Percentiles rank a stretch among this genome's conserved stretches.
Evolutionary conservation across 2,113 vertebrate species (phyloP).

Genomic region (Phaetusa simplex): DNA sequence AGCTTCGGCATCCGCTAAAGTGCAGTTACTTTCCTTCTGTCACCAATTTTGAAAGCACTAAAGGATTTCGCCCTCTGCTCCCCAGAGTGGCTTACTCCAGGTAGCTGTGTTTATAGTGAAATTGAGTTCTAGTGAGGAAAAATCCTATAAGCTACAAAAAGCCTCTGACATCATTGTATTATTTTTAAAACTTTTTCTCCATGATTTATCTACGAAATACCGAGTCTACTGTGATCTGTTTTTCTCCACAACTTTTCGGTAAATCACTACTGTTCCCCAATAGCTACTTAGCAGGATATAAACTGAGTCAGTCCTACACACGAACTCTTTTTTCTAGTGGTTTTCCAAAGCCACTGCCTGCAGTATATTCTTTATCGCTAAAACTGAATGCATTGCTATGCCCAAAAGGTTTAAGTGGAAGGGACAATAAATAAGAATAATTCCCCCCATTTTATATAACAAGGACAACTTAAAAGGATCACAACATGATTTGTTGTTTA

Average conservation of each 20-base stretch:
- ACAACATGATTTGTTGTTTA: neutral
- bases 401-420: neutral
- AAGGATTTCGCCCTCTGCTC: neutral
- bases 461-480: neutral
- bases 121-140: neutral
- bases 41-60: neutral
- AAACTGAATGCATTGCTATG: neutral
- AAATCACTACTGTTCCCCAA: neutral
- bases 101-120: neutral
- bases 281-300: neutral
- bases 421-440: constrained; percentile 1
- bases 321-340: neutral
- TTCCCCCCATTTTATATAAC: neutral
- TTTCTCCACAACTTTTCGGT: neutral
- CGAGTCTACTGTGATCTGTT: neutral
- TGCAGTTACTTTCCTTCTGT: neutral
- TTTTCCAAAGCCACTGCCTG: neutral
- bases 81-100: neutral
- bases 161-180: neutral
- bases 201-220: neutral
- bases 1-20: neutral
- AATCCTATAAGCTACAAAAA: neutral
- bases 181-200: neutral
- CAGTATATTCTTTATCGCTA: neutral
- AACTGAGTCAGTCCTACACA: neutral